These are phyloP conservation scores for Anthopleura sola DNA, from an alignment of 64 coral and sea anemone species.

Conservation along the genomic window DNA sequence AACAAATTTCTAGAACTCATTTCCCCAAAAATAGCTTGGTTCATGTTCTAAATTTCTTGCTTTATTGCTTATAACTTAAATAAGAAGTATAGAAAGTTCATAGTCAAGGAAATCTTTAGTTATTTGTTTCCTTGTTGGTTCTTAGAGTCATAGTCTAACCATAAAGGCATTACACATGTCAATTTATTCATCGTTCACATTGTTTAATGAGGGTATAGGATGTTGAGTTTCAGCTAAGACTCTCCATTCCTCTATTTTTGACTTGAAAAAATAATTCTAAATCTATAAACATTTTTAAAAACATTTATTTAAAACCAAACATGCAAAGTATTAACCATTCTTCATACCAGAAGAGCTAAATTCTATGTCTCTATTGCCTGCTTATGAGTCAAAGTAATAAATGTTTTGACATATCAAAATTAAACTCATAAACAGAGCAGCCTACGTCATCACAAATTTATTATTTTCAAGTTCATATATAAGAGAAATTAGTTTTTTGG, in stretches of 20 bases:
- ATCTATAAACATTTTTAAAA: too few species aligned
- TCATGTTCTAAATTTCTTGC: neutral
- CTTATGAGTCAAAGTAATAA: neutral
- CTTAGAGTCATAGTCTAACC: neutral
- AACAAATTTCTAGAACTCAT: neutral
- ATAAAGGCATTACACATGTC: neutral
- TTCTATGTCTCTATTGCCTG: neutral
- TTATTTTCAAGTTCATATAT: neutral
- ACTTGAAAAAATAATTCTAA: neutral
- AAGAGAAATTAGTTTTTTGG: neutral
- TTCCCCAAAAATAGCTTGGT: neutral
- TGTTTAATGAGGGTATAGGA: neutral
- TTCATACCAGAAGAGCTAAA: too few species aligned
- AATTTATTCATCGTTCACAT: neutral
- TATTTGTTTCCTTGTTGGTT: neutral
- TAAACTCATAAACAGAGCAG: neutral
- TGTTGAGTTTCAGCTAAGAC: neutral
- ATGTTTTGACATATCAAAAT: neutral
- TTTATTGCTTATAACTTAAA: neutral
- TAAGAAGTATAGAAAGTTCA: neutral
- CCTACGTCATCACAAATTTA: neutral
- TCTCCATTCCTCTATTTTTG: neutral
- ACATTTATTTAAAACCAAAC: too few species aligned
- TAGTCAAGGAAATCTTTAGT: neutral
- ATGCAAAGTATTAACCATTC: too few species aligned